A percentile compares a stretch with the other conserved stretches of the same genome.
These are phyloP conservation scores for Lagria hirta DNA, from an alignment of 2,888 invertebrate genomes.

Conservation along the genomic window DNA sequence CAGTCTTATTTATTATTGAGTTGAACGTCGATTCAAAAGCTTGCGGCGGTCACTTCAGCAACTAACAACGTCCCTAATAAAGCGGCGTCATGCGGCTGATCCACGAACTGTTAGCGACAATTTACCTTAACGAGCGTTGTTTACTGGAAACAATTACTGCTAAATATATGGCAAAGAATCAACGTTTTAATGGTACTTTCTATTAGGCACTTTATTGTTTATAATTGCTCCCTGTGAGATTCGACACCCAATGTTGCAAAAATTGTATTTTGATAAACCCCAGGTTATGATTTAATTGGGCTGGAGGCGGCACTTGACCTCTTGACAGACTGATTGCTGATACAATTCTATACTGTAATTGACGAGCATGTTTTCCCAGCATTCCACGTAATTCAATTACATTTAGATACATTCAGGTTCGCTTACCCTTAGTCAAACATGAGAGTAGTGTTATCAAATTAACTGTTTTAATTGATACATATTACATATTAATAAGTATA, in stretches of 20 bases:
- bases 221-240: conserved; percentile 15
- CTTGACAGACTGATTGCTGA: conserved; percentile 34
- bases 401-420: conserved; percentile 30
- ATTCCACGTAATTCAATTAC: conserved; percentile 41
- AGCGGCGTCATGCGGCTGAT: conserved; percentile 48
- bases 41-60: conserved; percentile 38
- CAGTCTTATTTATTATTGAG: too few relatives aligned
- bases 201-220: conserved; percentile 20
- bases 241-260: conserved; percentile 13
- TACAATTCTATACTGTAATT: conserved; percentile 40
- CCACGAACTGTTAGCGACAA: conserved; percentile 51
- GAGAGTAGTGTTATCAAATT: too few relatives aligned
- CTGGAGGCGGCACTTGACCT: conserved; percentile 30
- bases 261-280: conserved; percentile 26
- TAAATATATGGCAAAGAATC: conserved; percentile 37
- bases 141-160: conserved; percentile 47
- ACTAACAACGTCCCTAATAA: conserved; percentile 45
- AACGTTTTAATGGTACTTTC: conserved; percentile 14
- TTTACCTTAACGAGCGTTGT: conserved; percentile 50
- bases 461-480: too few relatives aligned
- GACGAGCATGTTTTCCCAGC: conserved; percentile 40
- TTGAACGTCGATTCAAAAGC: conserved; percentile 28
- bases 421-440: conserved; percentile 26
- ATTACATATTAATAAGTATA: too few relatives aligned
- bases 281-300: conserved; percentile 36